These are phyloP conservation scores for Parthenolecanium corni DNA, from an alignment of 2,888 invertebrate genomes.

Conservation along the genomic window DNA sequence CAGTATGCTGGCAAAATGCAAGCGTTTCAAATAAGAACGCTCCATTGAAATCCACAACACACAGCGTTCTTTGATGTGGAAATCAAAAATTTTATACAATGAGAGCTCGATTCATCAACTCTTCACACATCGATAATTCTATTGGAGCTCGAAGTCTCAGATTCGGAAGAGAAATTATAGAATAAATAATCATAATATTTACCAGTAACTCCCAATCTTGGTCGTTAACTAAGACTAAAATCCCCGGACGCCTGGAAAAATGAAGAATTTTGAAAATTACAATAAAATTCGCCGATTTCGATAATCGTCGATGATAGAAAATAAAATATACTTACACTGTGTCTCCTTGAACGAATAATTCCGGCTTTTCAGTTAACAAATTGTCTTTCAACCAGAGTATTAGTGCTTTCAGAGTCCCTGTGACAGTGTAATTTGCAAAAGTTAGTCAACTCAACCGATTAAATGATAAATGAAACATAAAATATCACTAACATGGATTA, in stretches of 20 bases:
- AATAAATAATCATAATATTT: too few relatives aligned
- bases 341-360: slow-evolving; percentile 50
- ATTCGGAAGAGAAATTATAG: too few relatives aligned
- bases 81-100: too few relatives aligned
- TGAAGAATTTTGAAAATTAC: neutral
- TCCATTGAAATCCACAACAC: too few relatives aligned
- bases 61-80: too few relatives aligned
- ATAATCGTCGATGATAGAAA: neutral
- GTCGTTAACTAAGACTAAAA: slow-evolving; percentile 86
- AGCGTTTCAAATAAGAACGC: too few relatives aligned
- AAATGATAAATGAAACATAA: neutral
- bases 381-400: slow-evolving; percentile 76
- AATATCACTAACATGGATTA: slow-evolving; percentile 43
- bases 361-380: slow-evolving; percentile 68
- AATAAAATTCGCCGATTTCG: neutral
- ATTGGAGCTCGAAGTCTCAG: too few relatives aligned
- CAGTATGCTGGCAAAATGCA: too few relatives aligned
- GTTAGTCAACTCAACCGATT: neutral
- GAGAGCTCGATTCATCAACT: too few relatives aligned
- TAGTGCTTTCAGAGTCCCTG: slow-evolving; percentile 60
- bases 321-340: slow-evolving; percentile 42
- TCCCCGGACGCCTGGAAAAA: slow-evolving; percentile 64
- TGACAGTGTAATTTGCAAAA: slow-evolving; percentile 10
- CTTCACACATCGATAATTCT: too few relatives aligned
- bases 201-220: slow-evolving; percentile 87